phyloP scores from a whole-genome alignment of 2,888 invertebrate species.

The Chalcosyrphus nemorum region DNA sequence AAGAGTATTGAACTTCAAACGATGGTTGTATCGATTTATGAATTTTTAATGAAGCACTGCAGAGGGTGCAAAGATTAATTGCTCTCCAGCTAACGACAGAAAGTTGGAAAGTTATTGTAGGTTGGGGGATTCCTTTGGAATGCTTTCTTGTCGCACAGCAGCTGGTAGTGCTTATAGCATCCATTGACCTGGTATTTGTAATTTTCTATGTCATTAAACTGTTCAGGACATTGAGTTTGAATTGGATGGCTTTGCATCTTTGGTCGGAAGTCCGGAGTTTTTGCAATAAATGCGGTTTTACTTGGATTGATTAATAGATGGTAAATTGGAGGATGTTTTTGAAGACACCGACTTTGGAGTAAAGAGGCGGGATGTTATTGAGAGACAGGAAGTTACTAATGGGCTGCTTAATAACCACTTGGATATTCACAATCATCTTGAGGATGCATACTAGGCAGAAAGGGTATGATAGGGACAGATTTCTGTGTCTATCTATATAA shows the following conservation, averaged over 20 bases:
- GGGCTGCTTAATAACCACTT: too few species aligned
- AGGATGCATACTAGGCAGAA: too few species aligned
- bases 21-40: neutral
- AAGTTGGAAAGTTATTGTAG: neutral
- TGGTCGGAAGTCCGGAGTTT: neutral
- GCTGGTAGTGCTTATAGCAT: neutral
- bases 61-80: neutral
- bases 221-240: neutral
- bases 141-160: neutral
- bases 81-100: neutral
- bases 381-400: too few species aligned
- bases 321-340: too few species aligned
- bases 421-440: too few species aligned
- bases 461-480: too few species aligned
- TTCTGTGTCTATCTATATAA: too few species aligned
- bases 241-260: neutral
- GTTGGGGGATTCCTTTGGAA: neutral
- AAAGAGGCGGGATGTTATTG: too few species aligned
- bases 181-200: neutral
- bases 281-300: neutral
- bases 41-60: neutral
- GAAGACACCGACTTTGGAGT: too few species aligned
- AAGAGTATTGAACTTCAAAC: conserved; percentile 12
- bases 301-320: too few species aligned
- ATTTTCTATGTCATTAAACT: neutral